Percentiles rank a stretch among this genome's conserved stretches.
These are phyloP conservation scores for Enteromius unitaeniatus DNA, from an alignment of 2,797 vertebrate genomes.

Conservation along the genomic window DNA sequence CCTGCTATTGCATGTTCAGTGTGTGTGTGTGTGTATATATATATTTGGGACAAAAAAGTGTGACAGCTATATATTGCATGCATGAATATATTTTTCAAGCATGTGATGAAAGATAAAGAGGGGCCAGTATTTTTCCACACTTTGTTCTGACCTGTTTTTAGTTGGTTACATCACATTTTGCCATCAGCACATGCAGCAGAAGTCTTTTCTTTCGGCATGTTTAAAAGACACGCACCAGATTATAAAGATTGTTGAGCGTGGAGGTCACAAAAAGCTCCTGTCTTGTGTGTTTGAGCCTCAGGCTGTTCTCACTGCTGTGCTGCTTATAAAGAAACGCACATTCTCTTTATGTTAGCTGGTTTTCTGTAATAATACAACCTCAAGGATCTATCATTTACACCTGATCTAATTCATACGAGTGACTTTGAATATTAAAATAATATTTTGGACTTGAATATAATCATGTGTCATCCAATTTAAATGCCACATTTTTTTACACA, in stretches of 20 bases:
- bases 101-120: not conserved
- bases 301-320: not conserved
- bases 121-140: not conserved
- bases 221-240: not conserved
- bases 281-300: not conserved
- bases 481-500: not conserved
- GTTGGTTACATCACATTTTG: not conserved
- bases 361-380: not conserved
- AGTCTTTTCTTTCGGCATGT: not conserved
- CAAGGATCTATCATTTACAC: not conserved
- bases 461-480: no score
- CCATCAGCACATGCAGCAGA: constrained; percentile 10
- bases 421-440: not conserved
- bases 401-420: not conserved
- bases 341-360: not conserved
- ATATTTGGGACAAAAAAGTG: not conserved
- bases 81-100: not conserved
- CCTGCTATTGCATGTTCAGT: not conserved
- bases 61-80: not conserved
- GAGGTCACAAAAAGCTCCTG: not conserved
- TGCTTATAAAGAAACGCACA: not conserved
- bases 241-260: not conserved
- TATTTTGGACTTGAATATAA: not conserved
- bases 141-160: constrained; percentile 8
- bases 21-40: no score